phyloP scores from a whole-genome alignment of 2,888 invertebrate genomes.

The Ramazzottius varieornatus region DNA sequence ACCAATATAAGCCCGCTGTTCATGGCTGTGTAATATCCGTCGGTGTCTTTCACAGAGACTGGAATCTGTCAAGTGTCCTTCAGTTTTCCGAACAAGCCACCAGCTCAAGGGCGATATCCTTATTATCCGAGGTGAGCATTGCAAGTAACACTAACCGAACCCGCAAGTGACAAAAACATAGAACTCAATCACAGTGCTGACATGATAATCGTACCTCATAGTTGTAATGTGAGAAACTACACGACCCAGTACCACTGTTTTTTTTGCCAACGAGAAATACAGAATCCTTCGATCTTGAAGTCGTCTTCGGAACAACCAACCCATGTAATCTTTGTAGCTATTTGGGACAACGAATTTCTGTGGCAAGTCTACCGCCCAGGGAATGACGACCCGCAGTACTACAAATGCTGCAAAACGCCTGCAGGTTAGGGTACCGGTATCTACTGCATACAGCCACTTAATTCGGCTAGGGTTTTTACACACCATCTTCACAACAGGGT shows the following conservation, averaged over 20 bases:
- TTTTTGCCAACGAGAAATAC: not conserved
- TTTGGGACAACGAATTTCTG: not conserved
- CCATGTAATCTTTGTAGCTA: not conserved
- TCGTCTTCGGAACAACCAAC: not conserved
- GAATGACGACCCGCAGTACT: not conserved
- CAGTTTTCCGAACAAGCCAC: not conserved
- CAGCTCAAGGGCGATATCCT: not conserved
- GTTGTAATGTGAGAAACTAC: not conserved
- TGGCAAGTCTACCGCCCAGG: not conserved
- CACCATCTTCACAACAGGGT: not conserved
- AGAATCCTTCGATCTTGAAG: too few relatives aligned
- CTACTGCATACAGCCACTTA: too few relatives aligned
- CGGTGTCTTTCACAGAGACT: not conserved
- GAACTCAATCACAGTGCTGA: too few relatives aligned
- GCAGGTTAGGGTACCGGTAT: too few relatives aligned
- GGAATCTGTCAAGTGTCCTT: not conserved
- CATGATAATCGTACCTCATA: too few relatives aligned
- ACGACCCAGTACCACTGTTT: not conserved
- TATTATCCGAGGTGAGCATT: not conserved
- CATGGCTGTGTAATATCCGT: too few relatives aligned
- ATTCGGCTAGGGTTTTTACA: too few relatives aligned
- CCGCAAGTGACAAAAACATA: too few relatives aligned
- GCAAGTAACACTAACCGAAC: not conserved
- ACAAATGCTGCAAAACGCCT: constrained; percentile 4
- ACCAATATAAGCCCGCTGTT: too few relatives aligned